Percentiles rank a stretch among this genome's conserved stretches.
These are phyloP conservation scores for Lucilia cuprina DNA, from an alignment of 1,140 invertebrate species.

Conservation along the genomic window DNA sequence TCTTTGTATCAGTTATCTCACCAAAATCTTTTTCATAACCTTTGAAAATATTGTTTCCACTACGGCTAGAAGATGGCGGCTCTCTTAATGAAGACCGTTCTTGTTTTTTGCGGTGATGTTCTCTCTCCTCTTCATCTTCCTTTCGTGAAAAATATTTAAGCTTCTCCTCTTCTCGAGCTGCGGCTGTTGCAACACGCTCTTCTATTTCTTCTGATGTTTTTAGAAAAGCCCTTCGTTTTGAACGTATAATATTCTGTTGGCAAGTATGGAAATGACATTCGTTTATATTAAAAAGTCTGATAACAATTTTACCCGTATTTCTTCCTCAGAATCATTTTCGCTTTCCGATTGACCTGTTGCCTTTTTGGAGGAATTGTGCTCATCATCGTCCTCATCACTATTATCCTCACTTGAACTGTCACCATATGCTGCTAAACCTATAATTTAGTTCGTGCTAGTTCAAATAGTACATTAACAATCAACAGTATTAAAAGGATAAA, in stretches of 20 bases:
- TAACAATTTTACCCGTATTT: conserved; percentile 48
- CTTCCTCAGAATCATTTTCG: conserved; percentile 51
- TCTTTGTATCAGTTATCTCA: conserved; percentile 46
- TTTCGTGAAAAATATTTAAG: conserved; percentile 47
- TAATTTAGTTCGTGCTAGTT: conserved; percentile 41
- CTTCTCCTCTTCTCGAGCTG: conserved; percentile 49
- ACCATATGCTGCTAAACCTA: conserved; percentile 61
- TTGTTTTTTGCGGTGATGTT: conserved; percentile 21
- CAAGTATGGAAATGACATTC: conserved; percentile 39
- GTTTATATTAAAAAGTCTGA: neutral
- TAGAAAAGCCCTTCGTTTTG: conserved; percentile 52
- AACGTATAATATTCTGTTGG: conserved; percentile 37
- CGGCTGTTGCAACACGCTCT: conserved; percentile 50
- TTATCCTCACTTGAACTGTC: conserved; percentile 56
- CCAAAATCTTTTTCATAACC: conserved; percentile 41
- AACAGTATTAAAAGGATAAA: too few relatives aligned
- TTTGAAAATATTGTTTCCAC: neutral
- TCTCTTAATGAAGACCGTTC: neutral
- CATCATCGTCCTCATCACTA: conserved; percentile 33
- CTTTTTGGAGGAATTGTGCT: conserved; percentile 42
- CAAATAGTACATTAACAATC: neutral
- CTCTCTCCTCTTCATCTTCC: conserved; percentile 42
- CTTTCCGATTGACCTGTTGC: conserved; percentile 11
- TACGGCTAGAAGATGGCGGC: conserved; percentile 12
- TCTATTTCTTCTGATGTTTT: conserved; percentile 56